A percentile compares a stretch with the other conserved stretches of the same genome.
These are phyloP conservation scores for Deroplatys truncata DNA, from an alignment of 2,888 invertebrate species.

Conservation along the genomic window DNA sequence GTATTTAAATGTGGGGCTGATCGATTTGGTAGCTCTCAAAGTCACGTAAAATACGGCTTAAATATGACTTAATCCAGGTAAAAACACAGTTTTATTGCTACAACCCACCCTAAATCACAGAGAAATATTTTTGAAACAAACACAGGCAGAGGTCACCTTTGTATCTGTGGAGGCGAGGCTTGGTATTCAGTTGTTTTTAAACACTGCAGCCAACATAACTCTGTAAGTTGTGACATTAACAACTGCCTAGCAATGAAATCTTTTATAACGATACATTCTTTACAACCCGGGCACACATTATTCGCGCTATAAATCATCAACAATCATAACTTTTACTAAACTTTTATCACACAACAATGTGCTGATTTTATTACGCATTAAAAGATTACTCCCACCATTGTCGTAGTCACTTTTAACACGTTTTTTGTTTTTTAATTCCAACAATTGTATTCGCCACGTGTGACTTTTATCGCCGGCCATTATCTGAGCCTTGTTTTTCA, in stretches of 20 bases:
- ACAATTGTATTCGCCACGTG: not conserved
- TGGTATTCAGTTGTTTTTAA: not conserved
- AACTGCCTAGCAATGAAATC: not conserved
- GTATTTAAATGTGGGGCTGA: too few species aligned
- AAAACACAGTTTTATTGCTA: too few species aligned
- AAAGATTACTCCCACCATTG: not conserved
- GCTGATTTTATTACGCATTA: not conserved
- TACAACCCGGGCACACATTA: not conserved
- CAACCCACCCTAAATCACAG: too few species aligned
- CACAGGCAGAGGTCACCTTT: too few species aligned
- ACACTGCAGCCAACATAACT: not conserved
- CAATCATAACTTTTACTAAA: not conserved
- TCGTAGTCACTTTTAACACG: not conserved
- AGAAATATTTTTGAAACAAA: too few species aligned
- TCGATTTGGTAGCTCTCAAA: too few species aligned
- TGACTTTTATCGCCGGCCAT: not conserved
- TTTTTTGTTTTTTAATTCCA: not conserved
- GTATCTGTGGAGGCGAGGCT: too few species aligned
- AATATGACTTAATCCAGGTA: too few species aligned
- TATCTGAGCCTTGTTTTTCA: not conserved
- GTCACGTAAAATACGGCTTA: too few species aligned
- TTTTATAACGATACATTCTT: too few species aligned
- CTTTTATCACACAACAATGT: not conserved
- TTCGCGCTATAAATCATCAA: not conserved
- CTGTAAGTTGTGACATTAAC: not conserved